A percentile compares a stretch with the other conserved stretches of the same genome.
Evolutionary conservation across 2,113 vertebrate species (phyloP).

Genomic region (Fukomys damarensis): DNA sequence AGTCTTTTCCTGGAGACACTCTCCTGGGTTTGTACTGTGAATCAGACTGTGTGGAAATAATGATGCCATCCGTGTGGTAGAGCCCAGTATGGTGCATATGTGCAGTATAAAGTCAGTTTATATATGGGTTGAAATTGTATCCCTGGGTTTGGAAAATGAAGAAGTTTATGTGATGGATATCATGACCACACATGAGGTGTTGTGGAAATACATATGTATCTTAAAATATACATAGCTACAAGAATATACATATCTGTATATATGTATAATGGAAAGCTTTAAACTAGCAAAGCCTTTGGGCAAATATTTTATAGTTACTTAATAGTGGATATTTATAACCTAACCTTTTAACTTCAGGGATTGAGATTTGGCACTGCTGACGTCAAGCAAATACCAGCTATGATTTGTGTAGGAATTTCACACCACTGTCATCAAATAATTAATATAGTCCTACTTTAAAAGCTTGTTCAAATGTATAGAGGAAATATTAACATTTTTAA

Average conservation of each 20-base stretch:
- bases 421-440: slow-evolving; percentile 14
- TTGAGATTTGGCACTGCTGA: slow-evolving; percentile 53
- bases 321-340: slow-evolving; percentile 69
- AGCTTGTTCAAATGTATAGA: slow-evolving; percentile 37
- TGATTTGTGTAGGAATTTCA: slow-evolving; percentile 50
- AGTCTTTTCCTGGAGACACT: slow-evolving; percentile 66
- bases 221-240: slow-evolving; percentile 78
- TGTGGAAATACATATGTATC: slow-evolving; percentile 74
- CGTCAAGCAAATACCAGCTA: slow-evolving; percentile 50
- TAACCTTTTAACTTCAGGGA: slow-evolving; percentile 71
- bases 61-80: slow-evolving; percentile 54
- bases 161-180: slow-evolving; percentile 78
- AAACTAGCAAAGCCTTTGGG: slow-evolving; percentile 74
- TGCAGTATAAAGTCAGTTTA: slow-evolving; percentile 78
- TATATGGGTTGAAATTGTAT: slow-evolving; percentile 78
- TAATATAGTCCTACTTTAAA: slow-evolving; percentile 65
- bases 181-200: slow-evolving; percentile 81
- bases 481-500: slow-evolving; percentile 37
- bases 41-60: slow-evolving; percentile 72
- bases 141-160: slow-evolving; percentile 79
- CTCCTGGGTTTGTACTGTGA: slow-evolving; percentile 56
- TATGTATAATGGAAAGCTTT: slow-evolving; percentile 57
- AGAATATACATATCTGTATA: slow-evolving; percentile 74
- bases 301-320: slow-evolving; percentile 76
- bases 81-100: slow-evolving; percentile 55